Percentiles rank a stretch among this genome's conserved stretches.
These are phyloP conservation scores for Aphelenchoides besseyi DNA, from an alignment of 1,140 invertebrate genomes.

Conservation along the genomic window DNA sequence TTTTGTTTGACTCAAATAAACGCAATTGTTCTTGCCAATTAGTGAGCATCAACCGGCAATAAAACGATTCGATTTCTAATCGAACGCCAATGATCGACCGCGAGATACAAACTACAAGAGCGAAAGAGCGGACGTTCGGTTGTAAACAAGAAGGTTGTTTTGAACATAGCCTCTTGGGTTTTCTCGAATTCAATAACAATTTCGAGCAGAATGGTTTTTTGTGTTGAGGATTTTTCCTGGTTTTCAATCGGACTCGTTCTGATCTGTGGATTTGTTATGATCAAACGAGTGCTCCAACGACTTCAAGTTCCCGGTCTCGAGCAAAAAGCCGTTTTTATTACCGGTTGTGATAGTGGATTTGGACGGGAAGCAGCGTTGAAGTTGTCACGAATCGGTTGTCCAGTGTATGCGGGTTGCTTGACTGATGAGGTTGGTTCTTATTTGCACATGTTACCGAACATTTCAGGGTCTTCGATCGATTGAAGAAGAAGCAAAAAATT, in stretches of 20 bases:
- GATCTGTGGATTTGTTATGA: neutral
- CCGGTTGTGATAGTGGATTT: conserved; percentile 46
- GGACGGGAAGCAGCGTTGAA: conserved; percentile 40
- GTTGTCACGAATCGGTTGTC: conserved; percentile 34
- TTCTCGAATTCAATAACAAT: conserved; percentile 1
- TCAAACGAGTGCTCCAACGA: neutral
- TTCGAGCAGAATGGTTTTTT: neutral
- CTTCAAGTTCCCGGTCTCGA: conserved; percentile 8
- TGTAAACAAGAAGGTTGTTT: neutral
- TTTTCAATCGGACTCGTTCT: neutral
- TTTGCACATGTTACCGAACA: neutral
- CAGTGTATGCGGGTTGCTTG: conserved; percentile 42
- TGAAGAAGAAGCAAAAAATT: conserved; percentile 15
- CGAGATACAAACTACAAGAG: neutral
- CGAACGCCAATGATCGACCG: neutral
- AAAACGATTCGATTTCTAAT: neutral
- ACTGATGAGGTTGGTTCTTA: conserved; percentile 35
- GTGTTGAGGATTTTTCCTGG: neutral
- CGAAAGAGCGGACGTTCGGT: neutral
- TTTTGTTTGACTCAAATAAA: too few species aligned
- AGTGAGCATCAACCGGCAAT: too few species aligned
- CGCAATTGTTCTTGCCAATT: too few species aligned
- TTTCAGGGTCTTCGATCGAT: conserved; percentile 22
- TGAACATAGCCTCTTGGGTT: neutral
- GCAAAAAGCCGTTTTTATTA: conserved; percentile 42